Base-by-base conservation (phyloP, 2,113 vertebrate species). In the Xyrauchen texanus region DNA sequence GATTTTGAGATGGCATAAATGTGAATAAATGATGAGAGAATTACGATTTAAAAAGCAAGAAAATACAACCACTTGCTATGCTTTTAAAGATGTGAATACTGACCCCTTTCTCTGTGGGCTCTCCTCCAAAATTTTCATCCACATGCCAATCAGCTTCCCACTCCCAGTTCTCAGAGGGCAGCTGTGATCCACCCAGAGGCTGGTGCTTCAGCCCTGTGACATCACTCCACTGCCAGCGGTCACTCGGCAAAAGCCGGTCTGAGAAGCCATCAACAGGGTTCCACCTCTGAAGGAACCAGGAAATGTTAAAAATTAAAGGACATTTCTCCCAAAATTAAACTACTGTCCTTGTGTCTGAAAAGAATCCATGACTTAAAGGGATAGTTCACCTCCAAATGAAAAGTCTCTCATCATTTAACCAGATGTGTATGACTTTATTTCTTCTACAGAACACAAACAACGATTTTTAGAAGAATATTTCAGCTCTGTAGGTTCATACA, bases 181-280 rank as follows among this genome's bases (percentile, higher is more conserved):
- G 93, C 6, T 58, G 87, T 86, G 97, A 97, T 83, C 90, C 86
- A 61, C 94, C 92, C 44, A 96, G 92, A 3, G 92, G 93, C 85
- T 96, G 95, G 65, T 95, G 94, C 77, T 95, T 93, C 58, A 98
- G 92, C 62, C 98, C 98, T 0, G 95, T 95, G 88, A 97, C 90
- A 65, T 99, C 95, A 6, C 98, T 99, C 97, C 96, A 99, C 46
- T 94, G 94, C 97, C 98, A 99, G 88, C 98, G 97, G 88, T 99
- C 98, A 12, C 97, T 99, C 0, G 96, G 97, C 81, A 99, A 88
- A 72, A 99, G 89, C 57, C 93, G 95, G 60, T 97, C 96, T 0
- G 97, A 98, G 91, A 98, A 99, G 74, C 97, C 95, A 5, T 95
- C 94, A 67, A 98, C 93, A 0, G 97, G 98, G 90, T 99, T 99